These are phyloP conservation scores for Myotis planiceps DNA, from an alignment of 2,797 vertebrate genomes.

Conservation along the genomic window DNA sequence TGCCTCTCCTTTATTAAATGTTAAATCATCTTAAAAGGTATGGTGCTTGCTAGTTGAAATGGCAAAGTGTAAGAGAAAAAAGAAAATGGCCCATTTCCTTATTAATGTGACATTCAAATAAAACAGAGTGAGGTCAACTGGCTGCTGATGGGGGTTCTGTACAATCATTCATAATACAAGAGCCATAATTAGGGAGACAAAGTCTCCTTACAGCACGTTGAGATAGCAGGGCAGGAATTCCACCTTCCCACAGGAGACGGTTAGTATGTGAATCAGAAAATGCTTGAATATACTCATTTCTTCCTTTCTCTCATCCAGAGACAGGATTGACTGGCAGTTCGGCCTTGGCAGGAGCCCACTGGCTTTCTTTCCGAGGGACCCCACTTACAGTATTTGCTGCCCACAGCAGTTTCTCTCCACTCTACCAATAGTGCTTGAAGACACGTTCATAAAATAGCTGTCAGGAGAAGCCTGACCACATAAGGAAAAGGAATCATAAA, in stretches of 20 bases:
- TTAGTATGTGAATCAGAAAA: neutral
- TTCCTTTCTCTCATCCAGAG: neutral
- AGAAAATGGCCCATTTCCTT: slow-evolving; percentile 71
- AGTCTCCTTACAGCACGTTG: slow-evolving; percentile 8
- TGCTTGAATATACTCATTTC: neutral
- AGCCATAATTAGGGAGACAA: slow-evolving; percentile 60
- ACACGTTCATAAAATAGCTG: neutral
- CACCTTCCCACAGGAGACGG: neutral
- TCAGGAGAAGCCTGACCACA: slow-evolving; percentile 16
- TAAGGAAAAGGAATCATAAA: neutral
- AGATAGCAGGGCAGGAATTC: slow-evolving; percentile 10
- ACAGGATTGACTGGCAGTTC: neutral
- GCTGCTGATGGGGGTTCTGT: slow-evolving; percentile 38
- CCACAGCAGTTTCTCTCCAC: neutral
- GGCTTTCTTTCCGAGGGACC: neutral
- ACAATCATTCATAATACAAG: slow-evolving; percentile 64
- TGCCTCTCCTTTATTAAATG: slow-evolving; percentile 77
- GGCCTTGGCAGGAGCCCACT: neutral
- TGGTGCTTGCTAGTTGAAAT: slow-evolving; percentile 70
- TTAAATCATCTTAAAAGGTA: slow-evolving; percentile 78
- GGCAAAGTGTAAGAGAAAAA: slow-evolving; percentile 65
- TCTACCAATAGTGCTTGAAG: neutral
- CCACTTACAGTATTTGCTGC: neutral
- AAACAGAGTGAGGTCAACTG: slow-evolving; percentile 65
- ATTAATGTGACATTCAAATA: slow-evolving; percentile 75